A percentile compares a stretch with the other conserved stretches of the same genome.
phyloP scores from a whole-genome alignment of 2,113 vertebrate genomes.

The Datnioides undecimradiatus region DNA sequence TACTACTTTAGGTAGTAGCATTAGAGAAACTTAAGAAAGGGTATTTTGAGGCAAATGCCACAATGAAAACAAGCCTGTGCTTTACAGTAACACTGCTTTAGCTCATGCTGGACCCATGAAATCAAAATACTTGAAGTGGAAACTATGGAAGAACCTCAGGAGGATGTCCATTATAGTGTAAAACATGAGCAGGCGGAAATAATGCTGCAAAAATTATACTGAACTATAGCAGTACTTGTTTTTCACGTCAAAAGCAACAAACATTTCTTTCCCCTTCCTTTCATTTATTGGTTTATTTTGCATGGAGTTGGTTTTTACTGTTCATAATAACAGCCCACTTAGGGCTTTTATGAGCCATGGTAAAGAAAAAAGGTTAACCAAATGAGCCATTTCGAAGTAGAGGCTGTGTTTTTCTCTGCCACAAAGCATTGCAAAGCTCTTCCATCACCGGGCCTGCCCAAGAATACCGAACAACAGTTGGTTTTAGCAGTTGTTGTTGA shows the following conservation, averaged over 20 bases:
- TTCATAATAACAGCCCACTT: slow-evolving; percentile 58
- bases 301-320: slow-evolving; percentile 58
- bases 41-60: background rate
- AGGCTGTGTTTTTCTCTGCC: slow-evolving; percentile 74
- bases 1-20: background rate
- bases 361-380: slow-evolving; percentile 71
- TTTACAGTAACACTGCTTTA: slow-evolving; percentile 4
- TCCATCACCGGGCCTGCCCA: slow-evolving; percentile 70
- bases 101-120: slow-evolving; percentile 17
- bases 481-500: slow-evolving; percentile 83
- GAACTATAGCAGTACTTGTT: slow-evolving; percentile 13
- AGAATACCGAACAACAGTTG: slow-evolving; percentile 79
- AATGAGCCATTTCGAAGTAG: slow-evolving; percentile 53
- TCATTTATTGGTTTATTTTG: slow-evolving; percentile 63
- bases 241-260: slow-evolving; percentile 42
- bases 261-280: slow-evolving; percentile 23
- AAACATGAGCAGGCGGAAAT: slow-evolving; percentile 19
- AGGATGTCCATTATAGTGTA: slow-evolving; percentile 3
- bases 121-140: slow-evolving; percentile 16
- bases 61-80: background rate
- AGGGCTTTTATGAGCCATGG: slow-evolving; percentile 64
- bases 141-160: slow-evolving; percentile 28
- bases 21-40: background rate
- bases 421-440: slow-evolving; percentile 73
- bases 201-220: slow-evolving; percentile 6